Conservation (phyloP, 2,113 vertebrate species). For the Brachyhypopomus occidentalis region DNA sequence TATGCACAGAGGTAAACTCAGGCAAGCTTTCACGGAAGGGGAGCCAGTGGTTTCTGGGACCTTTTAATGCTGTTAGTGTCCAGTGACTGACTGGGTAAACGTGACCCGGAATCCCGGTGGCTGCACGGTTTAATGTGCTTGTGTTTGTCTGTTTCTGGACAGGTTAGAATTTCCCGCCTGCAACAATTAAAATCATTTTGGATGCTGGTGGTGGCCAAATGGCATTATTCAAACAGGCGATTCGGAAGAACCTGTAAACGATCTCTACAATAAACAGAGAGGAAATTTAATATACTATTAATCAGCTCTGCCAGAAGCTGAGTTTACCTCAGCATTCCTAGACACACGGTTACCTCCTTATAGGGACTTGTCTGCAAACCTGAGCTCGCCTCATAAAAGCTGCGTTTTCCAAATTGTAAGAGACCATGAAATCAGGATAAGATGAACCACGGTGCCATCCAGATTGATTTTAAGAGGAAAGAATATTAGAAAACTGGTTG, state of each 20-base stretch:
- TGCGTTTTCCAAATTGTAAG: constrained; percentile 37
- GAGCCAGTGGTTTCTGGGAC: neutral
- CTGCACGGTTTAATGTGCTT: constrained; percentile 28
- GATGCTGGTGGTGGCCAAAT: constrained; percentile 26
- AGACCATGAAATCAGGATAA: constrained; percentile 12
- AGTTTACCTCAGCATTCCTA: constrained; percentile 69
- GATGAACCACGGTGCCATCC: constrained; percentile 17
- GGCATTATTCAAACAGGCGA: neutral
- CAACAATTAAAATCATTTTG: constrained; percentile 40
- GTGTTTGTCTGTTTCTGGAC: constrained; percentile 38
- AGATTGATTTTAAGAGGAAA: constrained; percentile 16
- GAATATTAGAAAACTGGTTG: constrained; percentile 1
- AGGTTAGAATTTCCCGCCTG: constrained; percentile 26
- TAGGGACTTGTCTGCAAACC: constrained; percentile 69
- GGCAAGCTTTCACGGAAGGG: constrained; percentile 1
- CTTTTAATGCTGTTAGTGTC: constrained; percentile 49
- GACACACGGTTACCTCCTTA: constrained; percentile 60
- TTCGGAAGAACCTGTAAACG: constrained; percentile 41
- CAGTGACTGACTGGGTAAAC: constrained; percentile 28
- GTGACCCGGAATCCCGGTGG: constrained; percentile 32
- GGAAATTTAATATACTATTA: constrained; percentile 61
- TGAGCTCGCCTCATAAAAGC: constrained; percentile 39
- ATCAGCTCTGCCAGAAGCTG: constrained; percentile 57
- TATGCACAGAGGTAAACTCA: constrained; percentile 24
- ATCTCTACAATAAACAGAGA: constrained; percentile 44